phyloP scores from a whole-genome alignment of 1,140 invertebrate genomes.

The Zaprionus ghesquierei region DNA sequence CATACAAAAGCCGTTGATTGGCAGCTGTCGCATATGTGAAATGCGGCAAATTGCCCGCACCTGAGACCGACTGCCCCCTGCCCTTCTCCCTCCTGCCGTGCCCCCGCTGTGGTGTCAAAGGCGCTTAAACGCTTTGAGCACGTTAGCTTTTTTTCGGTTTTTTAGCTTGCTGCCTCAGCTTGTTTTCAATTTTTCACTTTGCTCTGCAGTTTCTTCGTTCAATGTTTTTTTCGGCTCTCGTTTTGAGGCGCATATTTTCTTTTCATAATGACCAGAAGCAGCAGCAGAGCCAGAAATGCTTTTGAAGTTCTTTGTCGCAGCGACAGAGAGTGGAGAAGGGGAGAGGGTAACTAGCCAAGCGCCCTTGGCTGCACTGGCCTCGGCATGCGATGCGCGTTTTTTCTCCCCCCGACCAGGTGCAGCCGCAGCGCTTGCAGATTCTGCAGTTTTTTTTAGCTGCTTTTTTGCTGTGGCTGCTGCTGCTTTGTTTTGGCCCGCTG shows the following conservation, averaged over 20 bases:
- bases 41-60: constrained; percentile 52
- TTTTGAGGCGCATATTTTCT: constrained; percentile 55
- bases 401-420: constrained; percentile 38
- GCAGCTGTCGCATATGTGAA: constrained; percentile 71
- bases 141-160: constrained; percentile 9
- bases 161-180: not conserved
- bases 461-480: not conserved
- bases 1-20: constrained; percentile 61
- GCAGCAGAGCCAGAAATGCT: constrained; percentile 57
- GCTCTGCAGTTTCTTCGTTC: not conserved
- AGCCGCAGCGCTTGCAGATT: constrained; percentile 18
- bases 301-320: constrained; percentile 67
- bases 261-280: constrained; percentile 78
- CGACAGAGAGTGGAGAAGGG: not conserved
- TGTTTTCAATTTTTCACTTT: constrained; percentile 3
- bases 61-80: not conserved
- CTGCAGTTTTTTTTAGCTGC: constrained; percentile 25
- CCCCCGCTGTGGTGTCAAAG: constrained; percentile 49
- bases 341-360: constrained; percentile 28
- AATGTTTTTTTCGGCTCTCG: constrained; percentile 27
- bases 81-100: not conserved
- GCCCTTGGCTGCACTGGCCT: constrained; percentile 56
- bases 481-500: constrained; percentile 27
- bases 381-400: constrained; percentile 66
- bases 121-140: constrained; percentile 66